These are phyloP conservation scores for Drosophila mimica DNA, from an alignment of 2,888 invertebrate species.

Conservation along the genomic window DNA sequence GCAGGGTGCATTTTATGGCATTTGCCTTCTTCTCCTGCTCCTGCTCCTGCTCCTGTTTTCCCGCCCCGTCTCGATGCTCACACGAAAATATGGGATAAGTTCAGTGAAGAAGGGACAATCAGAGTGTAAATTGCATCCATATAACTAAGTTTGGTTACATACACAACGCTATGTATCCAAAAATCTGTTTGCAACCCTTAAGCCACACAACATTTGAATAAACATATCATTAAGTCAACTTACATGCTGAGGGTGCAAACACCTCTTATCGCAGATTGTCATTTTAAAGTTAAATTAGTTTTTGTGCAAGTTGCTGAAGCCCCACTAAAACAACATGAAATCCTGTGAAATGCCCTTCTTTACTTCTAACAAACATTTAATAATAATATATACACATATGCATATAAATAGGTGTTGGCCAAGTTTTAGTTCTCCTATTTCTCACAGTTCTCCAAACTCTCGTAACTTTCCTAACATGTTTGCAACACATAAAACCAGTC, in stretches of 20 bases:
- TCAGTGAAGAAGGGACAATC: constrained; percentile 21
- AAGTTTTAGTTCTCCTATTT: too few species aligned
- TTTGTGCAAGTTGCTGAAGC: background rate
- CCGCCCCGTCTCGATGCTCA: constrained; percentile 17
- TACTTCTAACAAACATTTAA: too few species aligned
- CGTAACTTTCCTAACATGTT: background rate
- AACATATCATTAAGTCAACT: constrained; percentile 23
- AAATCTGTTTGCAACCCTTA: constrained; percentile 49
- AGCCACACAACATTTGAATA: constrained; percentile 29
- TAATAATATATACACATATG: background rate
- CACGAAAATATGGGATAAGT: constrained; percentile 19
- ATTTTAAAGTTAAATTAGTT: background rate
- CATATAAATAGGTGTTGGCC: background rate
- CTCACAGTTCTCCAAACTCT: background rate
- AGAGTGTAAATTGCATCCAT: constrained; percentile 9
- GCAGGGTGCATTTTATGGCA: constrained; percentile 73
- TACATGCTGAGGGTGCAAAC: background rate
- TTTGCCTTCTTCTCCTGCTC: constrained; percentile 6
- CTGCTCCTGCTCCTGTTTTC: constrained; percentile 21
- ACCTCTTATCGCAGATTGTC: background rate
- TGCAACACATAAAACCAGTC: background rate
- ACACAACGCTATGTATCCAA: constrained; percentile 17
- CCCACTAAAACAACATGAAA: background rate
- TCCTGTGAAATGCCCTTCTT: background rate
- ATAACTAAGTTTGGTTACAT: background rate